Evolutionary conservation across 2,797 vertebrate genomes (phyloP).

Genomic region (Gallinago solitaria): DNA sequence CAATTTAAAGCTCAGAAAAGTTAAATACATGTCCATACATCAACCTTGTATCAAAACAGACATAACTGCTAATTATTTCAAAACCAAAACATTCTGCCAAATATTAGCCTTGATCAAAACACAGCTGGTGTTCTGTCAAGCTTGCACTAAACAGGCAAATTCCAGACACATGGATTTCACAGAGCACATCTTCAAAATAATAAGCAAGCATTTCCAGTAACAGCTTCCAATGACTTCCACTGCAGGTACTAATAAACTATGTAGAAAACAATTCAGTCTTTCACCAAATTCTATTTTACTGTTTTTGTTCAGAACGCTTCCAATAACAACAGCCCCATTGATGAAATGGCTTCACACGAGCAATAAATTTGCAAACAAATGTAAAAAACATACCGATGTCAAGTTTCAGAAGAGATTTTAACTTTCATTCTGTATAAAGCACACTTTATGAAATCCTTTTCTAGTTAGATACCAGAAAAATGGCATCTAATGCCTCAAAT

Average conservation of each 20-base stretch:
- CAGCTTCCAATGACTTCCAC: not conserved
- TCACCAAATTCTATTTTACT: not conserved
- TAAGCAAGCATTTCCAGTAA: not conserved
- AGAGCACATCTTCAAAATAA: not conserved
- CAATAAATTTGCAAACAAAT: not conserved
- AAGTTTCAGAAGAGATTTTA: not conserved
- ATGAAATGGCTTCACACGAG: not conserved
- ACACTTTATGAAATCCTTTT: not conserved
- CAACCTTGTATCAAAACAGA: not conserved
- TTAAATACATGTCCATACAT: not conserved
- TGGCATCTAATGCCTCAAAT: not conserved
- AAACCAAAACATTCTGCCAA: not conserved
- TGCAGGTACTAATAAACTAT: not conserved
- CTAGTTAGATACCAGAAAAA: not conserved
- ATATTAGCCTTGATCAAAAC: not conserved
- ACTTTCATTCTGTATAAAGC: not conserved
- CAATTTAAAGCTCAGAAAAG: not conserved
- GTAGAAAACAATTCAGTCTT: not conserved
- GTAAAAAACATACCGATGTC: not conserved
- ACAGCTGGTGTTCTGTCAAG: not conserved
- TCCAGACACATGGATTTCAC: not conserved
- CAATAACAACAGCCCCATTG: not conserved
- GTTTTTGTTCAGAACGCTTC: not conserved
- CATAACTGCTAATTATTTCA: not conserved
- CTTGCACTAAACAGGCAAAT: not conserved